phyloP scores from a whole-genome alignment of 2,888 invertebrate species.

The Prosopocoilus inquinatus region DNA sequence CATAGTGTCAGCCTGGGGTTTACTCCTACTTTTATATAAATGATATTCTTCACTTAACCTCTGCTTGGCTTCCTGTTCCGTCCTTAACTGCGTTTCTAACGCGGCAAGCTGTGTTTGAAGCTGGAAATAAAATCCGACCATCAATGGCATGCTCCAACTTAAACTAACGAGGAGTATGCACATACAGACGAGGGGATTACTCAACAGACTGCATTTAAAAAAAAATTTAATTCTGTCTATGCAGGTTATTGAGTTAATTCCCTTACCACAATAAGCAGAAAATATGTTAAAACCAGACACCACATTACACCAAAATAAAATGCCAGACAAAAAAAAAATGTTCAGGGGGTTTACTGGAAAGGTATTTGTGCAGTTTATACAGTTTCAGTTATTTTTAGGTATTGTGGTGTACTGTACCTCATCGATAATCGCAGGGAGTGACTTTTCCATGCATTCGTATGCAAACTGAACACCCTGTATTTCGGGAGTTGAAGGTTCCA shows the following conservation, averaged over 20 bases:
- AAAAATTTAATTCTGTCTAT: not conserved
- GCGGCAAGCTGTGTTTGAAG: constrained; percentile 34
- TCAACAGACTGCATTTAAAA: not conserved
- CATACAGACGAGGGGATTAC: not conserved
- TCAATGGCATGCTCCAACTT: not conserved
- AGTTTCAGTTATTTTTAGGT: constrained; percentile 1
- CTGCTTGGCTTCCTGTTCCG: constrained; percentile 35
- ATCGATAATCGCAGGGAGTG: constrained; percentile 61
- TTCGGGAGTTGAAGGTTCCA: constrained; percentile 29
- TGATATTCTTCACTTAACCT: constrained; percentile 26
- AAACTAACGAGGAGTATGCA: not conserved
- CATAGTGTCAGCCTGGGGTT: constrained; percentile 24
- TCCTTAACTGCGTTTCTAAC: constrained; percentile 35
- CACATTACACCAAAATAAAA: constrained; percentile 10
- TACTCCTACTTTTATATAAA: constrained; percentile 15
- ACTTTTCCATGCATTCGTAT: constrained; percentile 68
- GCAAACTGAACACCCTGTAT: constrained; percentile 57
- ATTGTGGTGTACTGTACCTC: constrained; percentile 55
- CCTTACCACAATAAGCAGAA: constrained; percentile 6
- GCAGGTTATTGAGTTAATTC: no score
- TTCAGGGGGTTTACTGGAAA: no score
- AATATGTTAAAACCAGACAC: constrained; percentile 11
- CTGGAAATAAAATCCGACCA: constrained; percentile 19
- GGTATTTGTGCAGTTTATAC: no score
- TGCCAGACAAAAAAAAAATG: not conserved